phyloP scores from a whole-genome alignment of 1,140 invertebrate species.

The Drosophila nannoptera region DNA sequence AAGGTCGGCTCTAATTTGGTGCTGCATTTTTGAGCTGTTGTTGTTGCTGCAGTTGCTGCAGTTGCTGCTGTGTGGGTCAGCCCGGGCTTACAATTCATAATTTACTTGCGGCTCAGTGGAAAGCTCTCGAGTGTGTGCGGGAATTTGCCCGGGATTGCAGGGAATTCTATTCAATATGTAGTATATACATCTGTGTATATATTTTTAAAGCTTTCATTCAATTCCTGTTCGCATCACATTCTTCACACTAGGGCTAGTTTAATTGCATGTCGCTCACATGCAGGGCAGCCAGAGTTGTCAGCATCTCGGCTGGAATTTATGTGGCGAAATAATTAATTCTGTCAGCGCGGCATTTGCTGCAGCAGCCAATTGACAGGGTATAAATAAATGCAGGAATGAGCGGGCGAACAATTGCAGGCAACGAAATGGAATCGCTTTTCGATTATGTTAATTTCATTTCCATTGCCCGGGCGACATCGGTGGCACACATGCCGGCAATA shows the following conservation, averaged over 20 bases:
- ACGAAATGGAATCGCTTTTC: conserved; percentile 70
- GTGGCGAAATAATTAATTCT: conserved; percentile 77
- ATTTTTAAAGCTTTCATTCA: no score
- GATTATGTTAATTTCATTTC: conserved; percentile 73
- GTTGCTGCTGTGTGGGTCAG: conserved; percentile 44
- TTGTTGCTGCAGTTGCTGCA: conserved; percentile 34
- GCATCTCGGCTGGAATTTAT: conserved; percentile 55
- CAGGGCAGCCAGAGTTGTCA: conserved; percentile 23
- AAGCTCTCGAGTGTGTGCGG: no score
- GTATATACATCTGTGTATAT: no score
- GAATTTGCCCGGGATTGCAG: no score
- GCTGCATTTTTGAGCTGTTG: conserved; percentile 54
- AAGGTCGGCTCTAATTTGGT: conserved; percentile 70
- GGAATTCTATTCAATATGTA: no score
- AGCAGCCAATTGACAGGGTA: conserved; percentile 61
- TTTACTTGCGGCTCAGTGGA: conserved; percentile 63
- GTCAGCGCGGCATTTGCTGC: conserved; percentile 60
- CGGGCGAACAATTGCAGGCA: conserved; percentile 32
- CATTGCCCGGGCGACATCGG: conserved; percentile 55
- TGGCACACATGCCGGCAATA: conserved; percentile 75
- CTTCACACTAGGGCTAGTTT: conserved; percentile 5
- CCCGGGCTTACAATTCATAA: conserved; percentile 68
- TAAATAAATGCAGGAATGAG: conserved; percentile 45
- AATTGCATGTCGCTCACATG: conserved; percentile 15
- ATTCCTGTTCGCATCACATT: no score